These are phyloP conservation scores for Apodemia duryi DNA, from an alignment of 2,888 invertebrate species.

Conservation along the genomic window DNA sequence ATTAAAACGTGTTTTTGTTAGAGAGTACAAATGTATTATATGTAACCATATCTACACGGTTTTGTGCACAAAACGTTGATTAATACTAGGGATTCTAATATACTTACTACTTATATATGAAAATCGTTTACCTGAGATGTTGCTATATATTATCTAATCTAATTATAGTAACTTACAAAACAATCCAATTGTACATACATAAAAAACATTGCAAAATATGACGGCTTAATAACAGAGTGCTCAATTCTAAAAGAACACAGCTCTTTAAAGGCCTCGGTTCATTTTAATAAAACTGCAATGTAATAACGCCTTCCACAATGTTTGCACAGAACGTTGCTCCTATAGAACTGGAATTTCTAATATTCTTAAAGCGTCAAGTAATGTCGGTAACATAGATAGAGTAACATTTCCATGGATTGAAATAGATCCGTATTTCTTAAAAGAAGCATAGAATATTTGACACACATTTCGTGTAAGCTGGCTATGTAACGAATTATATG, in stretches of 20 bases:
- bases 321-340: conserved; percentile 9
- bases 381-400: neutral
- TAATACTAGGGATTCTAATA: no score
- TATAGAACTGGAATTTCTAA: conserved; percentile 13
- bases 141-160: no score
- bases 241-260: conserved; percentile 7
- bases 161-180: no score
- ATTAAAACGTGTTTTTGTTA: no score
- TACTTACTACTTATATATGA: no score
- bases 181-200: no score
- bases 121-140: no score
- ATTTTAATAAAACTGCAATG: conserved; percentile 12
- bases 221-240: neutral
- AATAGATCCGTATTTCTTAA: neutral
- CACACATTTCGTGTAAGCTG: neutral
- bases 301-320: conserved; percentile 11
- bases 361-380: conserved; percentile 11
- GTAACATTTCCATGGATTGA: neutral
- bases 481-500: no score
- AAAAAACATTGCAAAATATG: neutral
- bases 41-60: no score
- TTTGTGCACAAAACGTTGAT: no score
- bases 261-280: conserved; percentile 8
- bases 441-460: neutral
- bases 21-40: no score